A percentile compares a stretch with the other conserved stretches of the same genome.
These are phyloP conservation scores for Porites rus DNA, from an alignment of 92 coral and sea anemone species.

Conservation along the genomic window DNA sequence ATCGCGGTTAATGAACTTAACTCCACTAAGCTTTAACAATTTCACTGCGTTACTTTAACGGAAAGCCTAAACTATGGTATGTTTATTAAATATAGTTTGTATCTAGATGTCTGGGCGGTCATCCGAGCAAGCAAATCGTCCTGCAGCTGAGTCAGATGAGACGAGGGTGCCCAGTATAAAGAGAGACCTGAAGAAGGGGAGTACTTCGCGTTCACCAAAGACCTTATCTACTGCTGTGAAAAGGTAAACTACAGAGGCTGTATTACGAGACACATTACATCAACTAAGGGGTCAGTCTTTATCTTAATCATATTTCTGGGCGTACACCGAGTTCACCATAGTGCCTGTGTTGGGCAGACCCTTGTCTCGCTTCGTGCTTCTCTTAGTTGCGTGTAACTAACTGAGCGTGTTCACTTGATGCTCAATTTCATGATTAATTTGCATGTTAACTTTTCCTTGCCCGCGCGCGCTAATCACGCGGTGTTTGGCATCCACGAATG, in stretches of 20 bases:
- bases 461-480: slow-evolving; percentile 27
- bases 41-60: slow-evolving; percentile 18
- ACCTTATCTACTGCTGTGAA: slow-evolving; percentile 70
- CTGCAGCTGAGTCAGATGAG: slow-evolving; percentile 19
- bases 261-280: not conserved
- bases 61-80: not conserved
- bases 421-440: slow-evolving; percentile 50
- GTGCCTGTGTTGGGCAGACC: not conserved
- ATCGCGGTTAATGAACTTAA: not conserved
- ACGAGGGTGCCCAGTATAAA: slow-evolving; percentile 21
- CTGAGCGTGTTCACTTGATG: slow-evolving; percentile 32
- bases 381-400: not conserved
- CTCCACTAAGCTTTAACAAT: slow-evolving; percentile 26
- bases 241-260: slow-evolving; percentile 52
- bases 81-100: slow-evolving; percentile 24
- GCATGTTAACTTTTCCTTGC: slow-evolving; percentile 77
- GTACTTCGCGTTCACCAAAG: slow-evolving; percentile 49
- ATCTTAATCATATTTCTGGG: not conserved
- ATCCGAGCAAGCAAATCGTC: slow-evolving; percentile 22
- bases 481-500: not conserved
- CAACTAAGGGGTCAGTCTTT: not conserved
- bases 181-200: slow-evolving; percentile 64
- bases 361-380: not conserved
- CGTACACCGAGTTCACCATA: not conserved
- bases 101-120: slow-evolving; percentile 49